Percentiles rank a stretch among this genome's conserved stretches.
These are phyloP conservation scores for Oligia latruncula DNA, from an alignment of 2,888 invertebrate species.

Conservation along the genomic window DNA sequence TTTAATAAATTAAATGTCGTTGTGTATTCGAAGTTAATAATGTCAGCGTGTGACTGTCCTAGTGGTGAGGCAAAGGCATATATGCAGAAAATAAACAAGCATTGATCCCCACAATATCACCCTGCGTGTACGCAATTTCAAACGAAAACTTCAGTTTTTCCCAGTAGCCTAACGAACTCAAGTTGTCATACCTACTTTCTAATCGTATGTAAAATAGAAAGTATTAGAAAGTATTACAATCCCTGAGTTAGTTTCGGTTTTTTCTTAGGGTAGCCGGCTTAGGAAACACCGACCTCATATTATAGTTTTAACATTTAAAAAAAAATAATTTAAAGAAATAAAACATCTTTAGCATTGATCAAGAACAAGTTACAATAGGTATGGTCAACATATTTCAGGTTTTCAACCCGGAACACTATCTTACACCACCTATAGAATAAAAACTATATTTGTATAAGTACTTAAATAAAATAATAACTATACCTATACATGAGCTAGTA, in stretches of 20 bases:
- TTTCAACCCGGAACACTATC: background rate
- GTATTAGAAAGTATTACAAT: background rate
- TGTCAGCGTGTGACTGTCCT: background rate
- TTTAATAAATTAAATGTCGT: constrained; percentile 19
- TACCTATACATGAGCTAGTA: too few relatives aligned
- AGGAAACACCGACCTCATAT: background rate
- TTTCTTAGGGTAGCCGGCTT: background rate
- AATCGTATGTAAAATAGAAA: background rate
- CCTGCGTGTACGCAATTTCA: background rate
- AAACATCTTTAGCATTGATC: background rate
- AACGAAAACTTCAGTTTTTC: background rate
- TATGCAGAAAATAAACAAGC: background rate
- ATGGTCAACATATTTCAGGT: background rate
- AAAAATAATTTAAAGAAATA: background rate
- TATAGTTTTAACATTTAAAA: background rate
- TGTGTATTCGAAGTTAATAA: background rate
- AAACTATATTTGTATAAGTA: background rate
- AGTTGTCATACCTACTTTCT: background rate
- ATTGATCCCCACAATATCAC: too few relatives aligned
- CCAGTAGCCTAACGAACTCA: background rate
- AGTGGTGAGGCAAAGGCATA: background rate
- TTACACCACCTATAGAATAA: background rate
- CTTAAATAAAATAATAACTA: background rate
- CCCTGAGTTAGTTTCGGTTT: background rate
- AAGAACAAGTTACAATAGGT: background rate